phyloP scores from a whole-genome alignment of 1,140 invertebrate genomes.

The Parapsyche elsis region DNA sequence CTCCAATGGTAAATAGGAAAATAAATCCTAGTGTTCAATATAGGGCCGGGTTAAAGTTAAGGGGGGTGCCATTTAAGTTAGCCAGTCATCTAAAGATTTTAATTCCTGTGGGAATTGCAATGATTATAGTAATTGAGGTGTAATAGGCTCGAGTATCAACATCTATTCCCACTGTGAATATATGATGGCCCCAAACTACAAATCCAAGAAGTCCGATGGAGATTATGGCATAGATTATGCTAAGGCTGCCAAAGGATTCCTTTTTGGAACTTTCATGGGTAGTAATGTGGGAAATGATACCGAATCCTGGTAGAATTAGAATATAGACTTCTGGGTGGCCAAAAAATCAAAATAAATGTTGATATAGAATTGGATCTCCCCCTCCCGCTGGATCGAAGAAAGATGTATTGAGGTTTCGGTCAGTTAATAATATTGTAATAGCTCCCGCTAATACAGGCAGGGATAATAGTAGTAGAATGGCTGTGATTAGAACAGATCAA shows the following conservation, averaged over 20 bases:
- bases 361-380: conserved; percentile 77
- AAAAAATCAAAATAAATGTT: conserved; percentile 86
- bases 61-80: conserved; percentile 67
- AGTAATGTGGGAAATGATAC: conserved; percentile 75
- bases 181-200: conserved; percentile 78
- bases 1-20: conserved; percentile 75
- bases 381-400: conserved; percentile 77
- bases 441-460: conserved; percentile 78
- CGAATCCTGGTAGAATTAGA: conserved; percentile 75
- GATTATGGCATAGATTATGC: conserved; percentile 74
- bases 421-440: conserved; percentile 78
- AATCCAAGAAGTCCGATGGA: conserved; percentile 75
- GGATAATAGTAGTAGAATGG: conserved; percentile 73
- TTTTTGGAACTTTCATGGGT: conserved; percentile 70
- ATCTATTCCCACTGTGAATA: conserved; percentile 80
- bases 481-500: conserved; percentile 77
- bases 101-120: conserved; percentile 74
- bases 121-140: conserved; percentile 79
- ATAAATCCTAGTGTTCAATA: conserved; percentile 78
- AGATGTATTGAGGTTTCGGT: conserved; percentile 77
- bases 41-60: conserved; percentile 68
- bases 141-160: conserved; percentile 79
- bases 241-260: conserved; percentile 70
- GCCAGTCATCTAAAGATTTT: conserved; percentile 78
- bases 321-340: conserved; percentile 83